Evolutionary conservation across 2,113 vertebrate species (phyloP).

Genomic region (Alligator mississippiensis): DNA sequence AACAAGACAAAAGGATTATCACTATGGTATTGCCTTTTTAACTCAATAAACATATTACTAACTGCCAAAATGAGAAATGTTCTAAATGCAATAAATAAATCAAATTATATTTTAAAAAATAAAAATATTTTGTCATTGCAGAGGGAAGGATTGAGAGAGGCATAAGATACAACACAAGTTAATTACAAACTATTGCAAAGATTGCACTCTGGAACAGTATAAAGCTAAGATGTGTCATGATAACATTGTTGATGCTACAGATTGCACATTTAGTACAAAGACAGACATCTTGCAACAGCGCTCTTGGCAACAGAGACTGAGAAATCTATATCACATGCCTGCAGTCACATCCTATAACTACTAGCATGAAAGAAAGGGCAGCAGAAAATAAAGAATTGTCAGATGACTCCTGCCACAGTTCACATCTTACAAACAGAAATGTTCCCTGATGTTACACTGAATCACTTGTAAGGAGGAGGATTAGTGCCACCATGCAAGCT

Average conservation of each 20-base stretch:
- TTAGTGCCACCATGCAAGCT: background rate
- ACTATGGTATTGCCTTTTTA: background rate
- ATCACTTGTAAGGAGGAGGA: background rate
- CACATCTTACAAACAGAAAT: constrained; percentile 29
- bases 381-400: background rate
- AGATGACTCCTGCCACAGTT: constrained; percentile 36
- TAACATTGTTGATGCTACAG: background rate
- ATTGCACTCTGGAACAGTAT: background rate
- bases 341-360: constrained; percentile 39
- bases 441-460: background rate
- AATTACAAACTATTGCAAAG: background rate
- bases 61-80: background rate
- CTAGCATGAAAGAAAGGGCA: background rate
- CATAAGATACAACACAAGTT: background rate
- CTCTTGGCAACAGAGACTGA: constrained; percentile 11
- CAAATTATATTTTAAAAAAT: background rate
- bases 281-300: background rate
- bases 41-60: background rate
- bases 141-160: background rate
- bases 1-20: too few species aligned
- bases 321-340: background rate
- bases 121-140: background rate
- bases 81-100: background rate
- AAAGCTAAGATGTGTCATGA: background rate
- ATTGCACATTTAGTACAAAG: background rate